These are phyloP conservation scores for Synergus laeviventris DNA, from an alignment of 2,888 invertebrate species.

Conservation along the genomic window DNA sequence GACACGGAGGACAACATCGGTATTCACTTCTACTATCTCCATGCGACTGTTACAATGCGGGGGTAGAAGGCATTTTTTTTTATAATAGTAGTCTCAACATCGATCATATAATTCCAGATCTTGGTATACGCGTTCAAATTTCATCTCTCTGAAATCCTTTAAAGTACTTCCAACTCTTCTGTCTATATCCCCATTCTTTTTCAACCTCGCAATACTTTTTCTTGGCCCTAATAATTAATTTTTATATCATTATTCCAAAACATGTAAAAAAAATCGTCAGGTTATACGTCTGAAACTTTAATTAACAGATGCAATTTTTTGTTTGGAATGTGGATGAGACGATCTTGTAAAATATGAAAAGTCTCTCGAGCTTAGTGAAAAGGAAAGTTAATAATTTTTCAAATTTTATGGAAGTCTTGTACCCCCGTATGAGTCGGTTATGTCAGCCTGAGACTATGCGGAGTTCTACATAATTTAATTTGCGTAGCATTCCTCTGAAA, in stretches of 20 bases:
- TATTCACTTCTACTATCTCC: constrained; percentile 68
- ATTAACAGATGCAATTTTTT: neutral
- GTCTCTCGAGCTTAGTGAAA: neutral
- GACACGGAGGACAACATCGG: constrained; percentile 73
- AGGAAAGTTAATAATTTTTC: neutral
- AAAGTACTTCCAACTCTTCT: constrained; percentile 44
- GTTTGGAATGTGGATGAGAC: neutral
- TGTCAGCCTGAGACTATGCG: constrained; percentile 65
- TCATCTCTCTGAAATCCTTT: constrained; percentile 42
- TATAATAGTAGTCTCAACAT: constrained; percentile 43
- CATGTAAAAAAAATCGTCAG: too few species aligned
- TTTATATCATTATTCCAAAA: too few species aligned
- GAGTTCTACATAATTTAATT: constrained; percentile 62
- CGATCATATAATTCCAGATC: constrained; percentile 45
- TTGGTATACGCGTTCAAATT: constrained; percentile 45
- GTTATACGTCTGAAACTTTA: too few species aligned
- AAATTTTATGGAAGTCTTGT: constrained; percentile 54
- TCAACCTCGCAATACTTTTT: constrained; percentile 20
- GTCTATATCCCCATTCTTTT: constrained; percentile 43
- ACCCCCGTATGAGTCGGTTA: constrained; percentile 64
- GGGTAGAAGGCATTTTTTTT: constrained; percentile 61
- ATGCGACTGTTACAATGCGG: constrained; percentile 60
- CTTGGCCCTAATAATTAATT: too few species aligned
- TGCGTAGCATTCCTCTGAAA: constrained; percentile 63
- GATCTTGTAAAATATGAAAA: too few species aligned